These are phyloP conservation scores for Mohoua ochrocephala DNA, from an alignment of 2,113 vertebrate genomes.

Conservation along the genomic window DNA sequence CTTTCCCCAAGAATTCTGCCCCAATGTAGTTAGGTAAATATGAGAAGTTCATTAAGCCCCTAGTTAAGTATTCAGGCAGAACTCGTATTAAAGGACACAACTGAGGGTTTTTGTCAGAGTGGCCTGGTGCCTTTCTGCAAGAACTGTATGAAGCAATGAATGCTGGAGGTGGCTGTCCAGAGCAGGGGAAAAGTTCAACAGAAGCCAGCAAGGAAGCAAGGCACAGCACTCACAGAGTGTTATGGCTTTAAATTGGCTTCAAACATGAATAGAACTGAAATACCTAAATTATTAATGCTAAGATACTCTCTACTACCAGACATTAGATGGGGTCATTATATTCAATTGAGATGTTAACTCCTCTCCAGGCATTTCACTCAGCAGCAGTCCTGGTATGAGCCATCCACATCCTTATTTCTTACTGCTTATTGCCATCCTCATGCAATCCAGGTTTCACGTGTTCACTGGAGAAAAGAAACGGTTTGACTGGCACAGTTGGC, in stretches of 20 bases:
- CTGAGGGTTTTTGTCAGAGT: background rate
- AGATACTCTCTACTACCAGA: background rate
- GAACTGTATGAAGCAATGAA: fast-evolving
- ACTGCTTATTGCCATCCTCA: background rate
- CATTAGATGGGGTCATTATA: background rate
- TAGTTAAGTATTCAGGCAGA: background rate
- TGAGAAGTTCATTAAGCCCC: background rate
- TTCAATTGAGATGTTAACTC: background rate
- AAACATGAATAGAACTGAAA: background rate
- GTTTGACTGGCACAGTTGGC: background rate
- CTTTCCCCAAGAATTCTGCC: background rate
- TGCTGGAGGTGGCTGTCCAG: background rate
- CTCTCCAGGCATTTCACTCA: background rate
- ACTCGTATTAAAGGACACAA: background rate
- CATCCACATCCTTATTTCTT: background rate
- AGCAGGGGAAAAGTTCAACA: background rate
- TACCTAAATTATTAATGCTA: background rate
- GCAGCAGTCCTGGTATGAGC: background rate
- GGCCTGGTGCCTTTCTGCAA: background rate
- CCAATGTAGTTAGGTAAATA: background rate
- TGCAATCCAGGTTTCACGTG: background rate
- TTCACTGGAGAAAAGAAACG: background rate
- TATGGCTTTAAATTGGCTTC: background rate
- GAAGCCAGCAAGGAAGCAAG: background rate
- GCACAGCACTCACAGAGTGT: background rate